A percentile compares a stretch with the other conserved stretches of the same genome.
These are phyloP conservation scores for Empidonax traillii DNA, from an alignment of 2,113 vertebrate species.

Conservation along the genomic window DNA sequence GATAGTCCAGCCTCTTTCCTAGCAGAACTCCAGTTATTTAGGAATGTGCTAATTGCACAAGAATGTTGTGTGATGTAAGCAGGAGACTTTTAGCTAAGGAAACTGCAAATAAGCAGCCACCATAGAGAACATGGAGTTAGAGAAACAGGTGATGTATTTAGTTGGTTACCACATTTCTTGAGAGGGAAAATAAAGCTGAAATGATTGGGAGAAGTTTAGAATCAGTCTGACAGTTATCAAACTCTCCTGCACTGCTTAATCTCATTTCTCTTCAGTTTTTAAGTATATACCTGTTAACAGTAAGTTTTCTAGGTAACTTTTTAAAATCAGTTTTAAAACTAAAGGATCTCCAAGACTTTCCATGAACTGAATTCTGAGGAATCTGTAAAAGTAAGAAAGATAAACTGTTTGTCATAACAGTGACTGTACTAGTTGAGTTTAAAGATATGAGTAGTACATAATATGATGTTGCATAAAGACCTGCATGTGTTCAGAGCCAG, in stretches of 20 bases:
- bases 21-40: too few species aligned
- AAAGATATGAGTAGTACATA: accelerated
- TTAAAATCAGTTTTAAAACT: not conserved
- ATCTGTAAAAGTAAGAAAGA: not conserved
- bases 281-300: not conserved
- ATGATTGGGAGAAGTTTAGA: not conserved
- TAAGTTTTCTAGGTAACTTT: not conserved
- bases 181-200: not conserved
- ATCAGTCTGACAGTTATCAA: not conserved
- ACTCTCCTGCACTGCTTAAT: not conserved
- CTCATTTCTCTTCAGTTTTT: not conserved
- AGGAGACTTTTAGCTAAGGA: not conserved
- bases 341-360: not conserved
- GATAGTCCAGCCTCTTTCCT: too few species aligned
- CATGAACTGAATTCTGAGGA: not conserved
- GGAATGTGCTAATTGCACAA: not conserved
- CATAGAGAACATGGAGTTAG: not conserved
- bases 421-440: not conserved
- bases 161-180: not conserved
- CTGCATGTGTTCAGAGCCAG: not conserved
- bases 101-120: not conserved
- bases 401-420: not conserved
- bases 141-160: not conserved
- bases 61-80: not conserved
- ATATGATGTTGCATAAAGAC: not conserved